Evolutionary conservation across 1,140 invertebrate species (phyloP).

Genomic region (Tenebrio molitor): DNA sequence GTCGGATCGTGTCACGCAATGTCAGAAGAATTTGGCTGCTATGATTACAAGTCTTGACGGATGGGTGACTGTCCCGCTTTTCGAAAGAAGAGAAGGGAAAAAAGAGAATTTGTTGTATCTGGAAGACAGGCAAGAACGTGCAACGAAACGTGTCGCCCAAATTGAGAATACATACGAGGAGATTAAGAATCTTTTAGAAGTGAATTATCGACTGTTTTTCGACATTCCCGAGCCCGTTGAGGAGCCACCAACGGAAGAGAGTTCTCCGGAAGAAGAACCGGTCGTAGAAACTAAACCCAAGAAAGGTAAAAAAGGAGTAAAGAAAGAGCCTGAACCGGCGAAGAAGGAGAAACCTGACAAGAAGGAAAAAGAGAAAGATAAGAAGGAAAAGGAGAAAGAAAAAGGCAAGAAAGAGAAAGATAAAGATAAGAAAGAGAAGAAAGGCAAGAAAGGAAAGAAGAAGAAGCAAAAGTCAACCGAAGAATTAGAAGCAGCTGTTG

Average conservation of each 20-base stretch:
- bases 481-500: no score
- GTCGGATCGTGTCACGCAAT: slow-evolving; percentile 8
- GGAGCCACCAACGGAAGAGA: slow-evolving; percentile 44
- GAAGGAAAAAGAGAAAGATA: slow-evolving; percentile 35
- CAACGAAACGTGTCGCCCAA: slow-evolving; percentile 70
- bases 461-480: slow-evolving; percentile 17
- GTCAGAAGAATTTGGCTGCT: slow-evolving; percentile 20
- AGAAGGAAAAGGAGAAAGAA: slow-evolving; percentile 30
- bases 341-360: slow-evolving; percentile 31
- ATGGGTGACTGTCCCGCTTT: slow-evolving; percentile 80
- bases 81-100: slow-evolving; percentile 75
- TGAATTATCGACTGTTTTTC: slow-evolving; percentile 77
- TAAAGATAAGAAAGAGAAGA: slow-evolving; percentile 50
- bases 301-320: slow-evolving; percentile 51
- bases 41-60: slow-evolving; percentile 67
- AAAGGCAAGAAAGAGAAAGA: slow-evolving; percentile 48
- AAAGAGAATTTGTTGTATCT: slow-evolving; percentile 72
- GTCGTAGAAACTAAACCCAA: slow-evolving; percentile 46
- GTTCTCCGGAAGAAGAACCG: slow-evolving; percentile 15
- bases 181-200: slow-evolving; percentile 72
- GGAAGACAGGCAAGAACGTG: slow-evolving; percentile 71
- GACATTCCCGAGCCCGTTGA: slow-evolving; percentile 63
- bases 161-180: slow-evolving; percentile 71
- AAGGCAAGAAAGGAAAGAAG: slow-evolving; percentile 49
- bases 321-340: slow-evolving; percentile 43